Percentiles rank a stretch among this genome's conserved stretches.
These are phyloP conservation scores for Mobula hypostoma DNA, from an alignment of 2,113 vertebrate species.

Conservation along the genomic window DNA sequence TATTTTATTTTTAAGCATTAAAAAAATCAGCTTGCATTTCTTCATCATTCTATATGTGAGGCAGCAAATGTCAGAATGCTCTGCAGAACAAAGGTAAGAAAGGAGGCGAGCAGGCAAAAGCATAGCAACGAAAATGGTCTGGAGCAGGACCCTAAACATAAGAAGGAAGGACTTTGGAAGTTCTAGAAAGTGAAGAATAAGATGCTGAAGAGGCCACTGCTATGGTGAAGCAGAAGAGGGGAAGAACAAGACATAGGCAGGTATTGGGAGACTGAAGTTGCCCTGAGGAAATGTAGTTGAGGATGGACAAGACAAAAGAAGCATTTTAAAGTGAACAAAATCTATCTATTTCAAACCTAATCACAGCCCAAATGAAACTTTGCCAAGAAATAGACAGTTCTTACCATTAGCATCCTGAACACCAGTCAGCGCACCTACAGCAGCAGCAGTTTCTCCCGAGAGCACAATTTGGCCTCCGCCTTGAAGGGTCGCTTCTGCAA, in stretches of 20 bases:
- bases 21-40: background rate
- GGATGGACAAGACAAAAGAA: background rate
- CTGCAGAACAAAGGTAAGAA: background rate
- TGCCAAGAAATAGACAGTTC: slow-evolving; percentile 38
- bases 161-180: background rate
- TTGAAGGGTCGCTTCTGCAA: slow-evolving; percentile 94
- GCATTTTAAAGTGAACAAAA: background rate
- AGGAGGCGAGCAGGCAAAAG: background rate
- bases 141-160: background rate
- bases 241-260: background rate
- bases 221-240: background rate
- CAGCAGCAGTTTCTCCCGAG: slow-evolving; percentile 91
- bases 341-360: background rate
- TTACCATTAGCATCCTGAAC: slow-evolving; percentile 85
- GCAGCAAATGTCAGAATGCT: background rate
- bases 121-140: background rate
- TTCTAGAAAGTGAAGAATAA: background rate
- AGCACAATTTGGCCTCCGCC: slow-evolving; percentile 94
- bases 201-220: background rate
- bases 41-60: background rate
- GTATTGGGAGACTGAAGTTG: background rate
- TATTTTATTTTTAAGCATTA: background rate
- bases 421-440: slow-evolving; percentile 87
- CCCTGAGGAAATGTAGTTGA: background rate
- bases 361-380: background rate